Base-by-base conservation (phyloP, 2,888 invertebrate species). In the Agriotes lineatus region DNA sequence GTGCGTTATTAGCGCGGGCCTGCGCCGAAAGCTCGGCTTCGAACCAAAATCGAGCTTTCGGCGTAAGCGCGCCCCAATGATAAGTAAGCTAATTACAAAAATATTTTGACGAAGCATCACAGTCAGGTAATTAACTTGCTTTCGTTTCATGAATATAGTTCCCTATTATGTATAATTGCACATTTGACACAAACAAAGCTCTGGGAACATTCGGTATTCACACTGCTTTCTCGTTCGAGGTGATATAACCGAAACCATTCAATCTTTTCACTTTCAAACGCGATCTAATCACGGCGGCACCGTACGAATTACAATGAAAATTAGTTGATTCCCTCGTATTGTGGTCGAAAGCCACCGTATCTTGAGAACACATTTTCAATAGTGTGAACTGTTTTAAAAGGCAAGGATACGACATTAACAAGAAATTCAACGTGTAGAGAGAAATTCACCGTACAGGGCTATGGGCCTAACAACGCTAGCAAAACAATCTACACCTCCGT, bases 81-180 rank as follows among this genome's bases (percentile, higher is more conserved):
- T 7, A 25, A 64, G 35, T 56, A 64, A 62, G 62, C 30, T 54
- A 62, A 65, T 65, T 65, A 65, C 58, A 65, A 65, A 65, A 57
- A 65, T 58, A 65, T 65, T 65, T 65, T 59, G 65, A 65, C 50
- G 58, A 58, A 22, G 35, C 65, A 65, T 58, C 58, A 58, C 65
- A 65, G 65, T 65, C 65, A 35, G 58, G 58, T 64, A 64, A 67
- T 67, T 67, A 60, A 66, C 54, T 45, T 58, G 22, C 50, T 60
- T 60, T 61, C 56, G 44, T 56, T 69, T 70, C 69, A 70, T 70
- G 69, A 70, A 70, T 70, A 69, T 68, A 70, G 72, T 65, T 61
- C 52, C 68, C 71, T 75, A 74, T 67, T 76, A 75, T 70, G 71
- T 56, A 75, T 74, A 77, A 76, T 77, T 77, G 77, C 77, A 77